These are phyloP conservation scores for Grammomys surdaster DNA, from an alignment of 2,113 vertebrate genomes.

Conservation along the genomic window DNA sequence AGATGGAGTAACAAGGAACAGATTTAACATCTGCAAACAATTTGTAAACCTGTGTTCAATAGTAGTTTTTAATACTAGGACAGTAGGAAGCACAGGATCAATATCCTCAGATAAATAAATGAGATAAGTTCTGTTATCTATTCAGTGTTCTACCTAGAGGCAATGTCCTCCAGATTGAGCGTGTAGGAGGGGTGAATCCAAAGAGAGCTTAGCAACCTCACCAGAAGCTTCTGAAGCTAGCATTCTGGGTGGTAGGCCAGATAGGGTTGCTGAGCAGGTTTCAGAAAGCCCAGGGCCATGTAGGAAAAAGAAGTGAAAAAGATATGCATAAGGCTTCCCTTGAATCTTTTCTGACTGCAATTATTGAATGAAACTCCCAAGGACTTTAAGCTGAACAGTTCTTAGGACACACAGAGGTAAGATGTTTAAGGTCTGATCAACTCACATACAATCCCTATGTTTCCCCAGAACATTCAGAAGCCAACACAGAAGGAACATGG, in stretches of 20 bases:
- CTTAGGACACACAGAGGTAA: constrained; percentile 17
- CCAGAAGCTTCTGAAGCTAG: not conserved
- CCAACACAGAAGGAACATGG: not conserved
- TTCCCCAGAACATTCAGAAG: not conserved
- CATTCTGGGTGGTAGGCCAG: not conserved
- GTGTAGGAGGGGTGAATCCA: not conserved
- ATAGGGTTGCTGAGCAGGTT: not conserved
- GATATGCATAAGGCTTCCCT: not conserved
- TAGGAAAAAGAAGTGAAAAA: not conserved
- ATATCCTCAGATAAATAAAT: not conserved
- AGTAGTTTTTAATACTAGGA: not conserved
- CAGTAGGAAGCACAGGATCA: not conserved
- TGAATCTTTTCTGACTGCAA: not conserved
- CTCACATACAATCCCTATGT: not conserved
- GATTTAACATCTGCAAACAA: constrained; percentile 19
- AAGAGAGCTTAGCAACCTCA: not conserved
- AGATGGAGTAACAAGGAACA: not conserved
- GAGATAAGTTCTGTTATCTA: not conserved
- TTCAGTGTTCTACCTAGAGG: not conserved
- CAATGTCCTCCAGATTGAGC: constrained; percentile 1
- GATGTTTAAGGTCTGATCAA: not conserved
- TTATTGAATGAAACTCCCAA: not conserved
- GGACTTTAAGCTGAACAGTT: not conserved
- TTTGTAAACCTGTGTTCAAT: not conserved
- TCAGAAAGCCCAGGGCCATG: constrained; percentile 5